These are phyloP conservation scores for Spea multiplicata DNA, from an alignment of 2,113 vertebrate genomes.

Conservation along the genomic window DNA sequence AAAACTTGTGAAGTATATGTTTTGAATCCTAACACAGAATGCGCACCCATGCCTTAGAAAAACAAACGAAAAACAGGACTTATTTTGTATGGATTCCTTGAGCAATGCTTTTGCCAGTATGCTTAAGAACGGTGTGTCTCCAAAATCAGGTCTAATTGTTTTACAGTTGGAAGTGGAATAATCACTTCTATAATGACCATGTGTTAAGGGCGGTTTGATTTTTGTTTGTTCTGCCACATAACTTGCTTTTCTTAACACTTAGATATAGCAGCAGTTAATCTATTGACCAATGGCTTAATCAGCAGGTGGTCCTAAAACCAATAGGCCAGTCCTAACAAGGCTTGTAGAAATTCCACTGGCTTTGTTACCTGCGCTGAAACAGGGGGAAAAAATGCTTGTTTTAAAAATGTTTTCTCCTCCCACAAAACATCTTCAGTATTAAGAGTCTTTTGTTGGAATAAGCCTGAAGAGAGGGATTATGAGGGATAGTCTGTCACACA, in stretches of 20 bases:
- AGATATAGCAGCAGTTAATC: constrained; percentile 74
- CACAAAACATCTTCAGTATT: constrained; percentile 75
- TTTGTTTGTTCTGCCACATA: constrained; percentile 77
- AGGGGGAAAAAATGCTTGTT: constrained; percentile 68
- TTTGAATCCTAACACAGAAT: too few relatives aligned
- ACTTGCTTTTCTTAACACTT: constrained; percentile 76
- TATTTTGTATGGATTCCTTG: background rate
- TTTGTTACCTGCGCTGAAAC: constrained; percentile 76
- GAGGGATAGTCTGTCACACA: constrained; percentile 70
- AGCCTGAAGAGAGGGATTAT: constrained; percentile 76
- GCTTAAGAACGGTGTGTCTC: constrained; percentile 18
- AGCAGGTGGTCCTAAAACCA: constrained; percentile 74
- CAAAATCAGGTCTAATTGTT: constrained; percentile 53
- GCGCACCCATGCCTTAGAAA: too few relatives aligned
- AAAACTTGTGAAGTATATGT: too few relatives aligned
- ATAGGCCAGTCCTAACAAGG: constrained; percentile 63
- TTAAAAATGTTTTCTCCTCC: constrained; percentile 78
- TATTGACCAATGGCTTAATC: constrained; percentile 76
- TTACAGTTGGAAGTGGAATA: constrained; percentile 62
- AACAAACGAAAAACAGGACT: too few relatives aligned
- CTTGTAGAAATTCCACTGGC: constrained; percentile 67
- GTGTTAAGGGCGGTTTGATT: constrained; percentile 72
- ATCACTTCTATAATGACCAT: constrained; percentile 80
- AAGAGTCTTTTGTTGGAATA: constrained; percentile 70
- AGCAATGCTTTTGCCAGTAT: constrained; percentile 49